A percentile compares a stretch with the other conserved stretches of the same genome.
phyloP scores from a whole-genome alignment of 1,140 invertebrate genomes.

The Bombus ignitus region DNA sequence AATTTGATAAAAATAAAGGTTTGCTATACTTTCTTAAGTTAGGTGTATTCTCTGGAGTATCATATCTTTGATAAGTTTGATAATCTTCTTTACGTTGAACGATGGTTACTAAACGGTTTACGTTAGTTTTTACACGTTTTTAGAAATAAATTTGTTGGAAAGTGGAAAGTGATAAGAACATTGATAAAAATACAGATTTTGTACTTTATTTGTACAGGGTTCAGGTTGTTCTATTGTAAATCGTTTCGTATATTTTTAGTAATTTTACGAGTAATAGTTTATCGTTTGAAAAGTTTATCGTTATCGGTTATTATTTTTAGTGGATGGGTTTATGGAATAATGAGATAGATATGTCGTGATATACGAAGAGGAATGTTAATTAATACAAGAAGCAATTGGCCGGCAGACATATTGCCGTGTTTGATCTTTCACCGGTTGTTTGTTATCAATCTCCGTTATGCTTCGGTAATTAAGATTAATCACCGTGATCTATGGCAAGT shows the following conservation, averaged over 20 bases:
- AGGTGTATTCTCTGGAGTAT: background rate
- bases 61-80: too few species aligned
- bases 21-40: background rate
- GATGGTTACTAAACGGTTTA: too few species aligned
- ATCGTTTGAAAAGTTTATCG: background rate
- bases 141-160: too few species aligned
- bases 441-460: slow-evolving; percentile 48
- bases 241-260: too few species aligned
- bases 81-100: too few species aligned
- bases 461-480: slow-evolving; percentile 53
- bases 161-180: too few species aligned
- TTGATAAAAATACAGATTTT: background rate
- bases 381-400: slow-evolving; percentile 16
- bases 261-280: too few species aligned
- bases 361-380: slow-evolving; percentile 33
- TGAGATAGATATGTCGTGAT: background rate
- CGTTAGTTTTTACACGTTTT: too few species aligned
- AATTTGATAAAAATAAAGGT: background rate
- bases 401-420: slow-evolving; percentile 22
- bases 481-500: slow-evolving; percentile 18
- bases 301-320: background rate
- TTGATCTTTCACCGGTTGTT: slow-evolving; percentile 40
- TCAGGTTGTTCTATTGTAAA: too few species aligned
- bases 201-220: too few species aligned
- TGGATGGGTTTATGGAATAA: background rate